Percentiles rank a stretch among this genome's conserved stretches.
Conservation (phyloP, 2,797 vertebrate species). For the Sebastes melanostomus region DNA sequence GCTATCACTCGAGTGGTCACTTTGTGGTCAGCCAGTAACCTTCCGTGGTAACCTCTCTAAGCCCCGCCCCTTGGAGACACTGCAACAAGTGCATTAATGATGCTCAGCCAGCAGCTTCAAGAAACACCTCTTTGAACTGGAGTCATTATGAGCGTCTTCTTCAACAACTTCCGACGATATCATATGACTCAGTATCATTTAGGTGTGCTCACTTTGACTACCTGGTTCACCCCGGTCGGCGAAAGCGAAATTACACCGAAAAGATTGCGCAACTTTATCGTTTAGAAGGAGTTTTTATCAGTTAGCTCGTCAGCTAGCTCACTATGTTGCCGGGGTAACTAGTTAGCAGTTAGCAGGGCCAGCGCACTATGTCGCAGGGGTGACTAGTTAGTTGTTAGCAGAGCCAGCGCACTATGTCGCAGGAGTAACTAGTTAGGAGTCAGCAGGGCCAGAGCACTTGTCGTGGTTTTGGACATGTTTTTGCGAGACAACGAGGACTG, state of each 20-base stretch:
- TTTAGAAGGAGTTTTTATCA: constrained; percentile 59
- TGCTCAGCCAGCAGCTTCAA: constrained; percentile 60
- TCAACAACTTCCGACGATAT: not conserved
- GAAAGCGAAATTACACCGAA: constrained; percentile 20
- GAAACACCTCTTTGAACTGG: constrained; percentile 49
- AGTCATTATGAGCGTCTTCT: not conserved
- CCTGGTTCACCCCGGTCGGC: constrained; percentile 23
- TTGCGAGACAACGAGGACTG: constrained; percentile 10
- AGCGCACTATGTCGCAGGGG: constrained; percentile 1
- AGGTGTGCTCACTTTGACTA: not conserved
- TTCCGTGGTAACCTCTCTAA: constrained; percentile 4
- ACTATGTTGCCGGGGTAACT: not conserved
- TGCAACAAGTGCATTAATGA: constrained; percentile 86
- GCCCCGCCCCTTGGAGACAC: constrained; percentile 67
- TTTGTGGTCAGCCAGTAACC: constrained; percentile 58
- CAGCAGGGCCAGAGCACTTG: constrained; percentile 10
- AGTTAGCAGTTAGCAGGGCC: not conserved
- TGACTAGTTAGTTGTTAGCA: not conserved
- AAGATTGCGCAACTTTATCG: constrained; percentile 39
- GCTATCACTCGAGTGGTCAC: constrained; percentile 35
- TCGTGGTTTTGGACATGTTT: constrained; percentile 58
- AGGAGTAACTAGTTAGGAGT: constrained; percentile 15
- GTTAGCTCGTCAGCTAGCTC: constrained; percentile 6
- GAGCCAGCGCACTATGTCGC: constrained; percentile 4
- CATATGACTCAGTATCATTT: not conserved